Conservation (phyloP, 2,113 vertebrate genomes). For the Amazona guildingii region DNA sequence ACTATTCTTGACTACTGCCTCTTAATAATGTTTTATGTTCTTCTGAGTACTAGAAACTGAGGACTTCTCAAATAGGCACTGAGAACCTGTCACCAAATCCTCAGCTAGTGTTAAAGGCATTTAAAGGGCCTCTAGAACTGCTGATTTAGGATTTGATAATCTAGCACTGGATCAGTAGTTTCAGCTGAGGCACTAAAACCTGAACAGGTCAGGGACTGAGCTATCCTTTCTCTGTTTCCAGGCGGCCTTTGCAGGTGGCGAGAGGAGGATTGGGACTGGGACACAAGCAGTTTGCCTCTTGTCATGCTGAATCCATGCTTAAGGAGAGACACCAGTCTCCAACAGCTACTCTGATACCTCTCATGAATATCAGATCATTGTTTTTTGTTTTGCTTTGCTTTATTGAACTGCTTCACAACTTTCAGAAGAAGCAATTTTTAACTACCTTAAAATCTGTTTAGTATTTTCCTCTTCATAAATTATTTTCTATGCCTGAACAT, state of each 20-base stretch:
- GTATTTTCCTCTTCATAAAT: neutral
- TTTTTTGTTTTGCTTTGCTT: neutral
- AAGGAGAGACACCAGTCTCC: neutral
- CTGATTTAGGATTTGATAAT: neutral
- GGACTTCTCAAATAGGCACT: neutral
- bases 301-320: neutral
- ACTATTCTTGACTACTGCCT: neutral
- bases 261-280: rapidly evolving
- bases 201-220: neutral
- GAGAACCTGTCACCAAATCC: neutral
- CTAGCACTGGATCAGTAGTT: neutral
- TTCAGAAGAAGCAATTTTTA: neutral
- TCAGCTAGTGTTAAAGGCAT: neutral
- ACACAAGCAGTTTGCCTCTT: neutral
- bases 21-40: neutral
- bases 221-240: neutral
- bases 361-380: neutral
- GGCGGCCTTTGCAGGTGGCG: neutral
- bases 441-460: neutral
- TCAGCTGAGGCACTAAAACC: neutral
- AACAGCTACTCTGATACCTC: neutral
- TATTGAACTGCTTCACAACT: neutral
- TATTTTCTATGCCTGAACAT: neutral
- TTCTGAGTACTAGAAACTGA: neutral
- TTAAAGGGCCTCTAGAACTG: neutral